Percentiles rank a stretch among this genome's conserved stretches.
Conservation (phyloP, 1,140 invertebrate genomes). For the Leptestheria dahalacensis region DNA sequence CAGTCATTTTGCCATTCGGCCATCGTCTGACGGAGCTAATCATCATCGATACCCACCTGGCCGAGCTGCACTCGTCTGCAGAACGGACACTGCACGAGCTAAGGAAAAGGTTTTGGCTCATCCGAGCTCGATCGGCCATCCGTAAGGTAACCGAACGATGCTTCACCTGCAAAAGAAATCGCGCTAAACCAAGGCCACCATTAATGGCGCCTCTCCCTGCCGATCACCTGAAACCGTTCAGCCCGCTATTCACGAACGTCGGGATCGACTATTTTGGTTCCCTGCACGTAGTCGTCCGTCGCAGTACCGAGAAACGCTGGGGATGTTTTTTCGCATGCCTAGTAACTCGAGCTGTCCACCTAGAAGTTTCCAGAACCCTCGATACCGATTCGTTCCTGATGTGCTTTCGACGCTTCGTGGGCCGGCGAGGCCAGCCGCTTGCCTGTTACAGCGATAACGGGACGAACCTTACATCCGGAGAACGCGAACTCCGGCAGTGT, state of each 20-base stretch:
- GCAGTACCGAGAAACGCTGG: slow-evolving; percentile 12
- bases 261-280: slow-evolving; percentile 22
- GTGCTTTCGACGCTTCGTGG: slow-evolving; percentile 21
- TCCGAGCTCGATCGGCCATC: slow-evolving; percentile 2
- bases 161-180: slow-evolving; percentile 3
- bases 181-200: slow-evolving; percentile 1
- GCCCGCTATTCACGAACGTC: slow-evolving; percentile 13
- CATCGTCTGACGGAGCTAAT: background rate
- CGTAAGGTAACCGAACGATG: background rate
- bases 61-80: background rate
- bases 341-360: slow-evolving; percentile 17
- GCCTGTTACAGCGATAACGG: slow-evolving; percentile 24
- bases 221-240: background rate
- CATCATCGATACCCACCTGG: background rate
- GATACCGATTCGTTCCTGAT: slow-evolving; percentile 6
- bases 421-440: slow-evolving; percentile 18
- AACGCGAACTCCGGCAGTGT: slow-evolving; percentile 17
- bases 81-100: slow-evolving; percentile 7
- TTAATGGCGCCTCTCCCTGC: slow-evolving; percentile 19
- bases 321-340: slow-evolving; percentile 17
- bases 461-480: slow-evolving; percentile 21
- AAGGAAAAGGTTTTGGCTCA: slow-evolving; percentile 12
- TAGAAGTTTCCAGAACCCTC: too few species aligned
- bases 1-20: background rate
- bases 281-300: slow-evolving; percentile 10